phyloP scores from a whole-genome alignment of 2,113 vertebrate species.

The Neotragus pygmaeus region DNA sequence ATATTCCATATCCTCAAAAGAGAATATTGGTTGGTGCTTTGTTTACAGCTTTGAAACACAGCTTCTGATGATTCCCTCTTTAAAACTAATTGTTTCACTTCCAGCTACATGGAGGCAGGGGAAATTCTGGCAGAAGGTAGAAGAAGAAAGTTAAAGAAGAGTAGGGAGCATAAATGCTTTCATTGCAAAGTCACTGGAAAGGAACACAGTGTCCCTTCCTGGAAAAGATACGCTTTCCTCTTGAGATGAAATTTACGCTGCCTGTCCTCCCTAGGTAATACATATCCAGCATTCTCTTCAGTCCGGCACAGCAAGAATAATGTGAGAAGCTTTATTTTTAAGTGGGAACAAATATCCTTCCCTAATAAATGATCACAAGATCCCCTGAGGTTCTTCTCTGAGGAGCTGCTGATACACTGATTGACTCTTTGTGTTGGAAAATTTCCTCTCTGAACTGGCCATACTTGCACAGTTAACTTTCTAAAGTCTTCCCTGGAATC shows the following conservation, averaged over 20 bases:
- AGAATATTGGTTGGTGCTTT: neutral
- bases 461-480: constrained; percentile 76
- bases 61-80: neutral
- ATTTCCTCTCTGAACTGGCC: constrained; percentile 65
- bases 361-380: constrained; percentile 51
- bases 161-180: neutral
- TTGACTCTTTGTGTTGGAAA: constrained; percentile 72
- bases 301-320: neutral
- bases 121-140: neutral
- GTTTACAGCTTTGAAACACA: neutral
- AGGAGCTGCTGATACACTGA: constrained; percentile 60
- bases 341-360: constrained; percentile 63
- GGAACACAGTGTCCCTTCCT: neutral
- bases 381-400: constrained; percentile 55
- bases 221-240: neutral
- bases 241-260: neutral
- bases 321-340: constrained; percentile 49
- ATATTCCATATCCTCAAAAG: neutral
- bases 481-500: constrained; percentile 80
- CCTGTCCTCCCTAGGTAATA: neutral
- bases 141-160: neutral
- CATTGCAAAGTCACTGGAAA: neutral
- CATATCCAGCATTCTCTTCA: constrained; percentile 8
- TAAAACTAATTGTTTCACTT: neutral
- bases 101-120: neutral